These are phyloP conservation scores for Agelas oroides DNA, from an alignment of 37 sponge, comb jelly and placozoan species.

Conservation along the genomic window DNA sequence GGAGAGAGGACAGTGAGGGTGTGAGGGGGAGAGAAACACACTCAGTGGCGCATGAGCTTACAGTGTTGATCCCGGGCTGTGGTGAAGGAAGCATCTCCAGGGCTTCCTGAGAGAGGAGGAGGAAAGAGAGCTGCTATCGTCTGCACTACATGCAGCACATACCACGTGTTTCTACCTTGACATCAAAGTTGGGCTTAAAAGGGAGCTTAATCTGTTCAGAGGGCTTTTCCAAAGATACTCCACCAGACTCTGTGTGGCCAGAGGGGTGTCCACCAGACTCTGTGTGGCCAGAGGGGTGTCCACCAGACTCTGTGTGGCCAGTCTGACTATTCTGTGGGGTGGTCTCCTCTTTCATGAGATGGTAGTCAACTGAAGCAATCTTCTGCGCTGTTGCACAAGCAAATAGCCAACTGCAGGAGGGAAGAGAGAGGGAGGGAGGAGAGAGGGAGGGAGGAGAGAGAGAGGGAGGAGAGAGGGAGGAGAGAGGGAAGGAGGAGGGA, in stretches of 20 bases:
- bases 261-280: no score
- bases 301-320: no score
- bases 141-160: no score
- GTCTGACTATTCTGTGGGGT: not conserved
- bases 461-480: not conserved
- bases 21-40: no score
- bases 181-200: constrained; percentile 34
- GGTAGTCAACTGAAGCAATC: constrained; percentile 32
- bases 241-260: no score
- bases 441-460: not conserved
- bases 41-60: not conserved
- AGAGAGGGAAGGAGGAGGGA: not conserved
- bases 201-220: not conserved
- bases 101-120: not conserved
- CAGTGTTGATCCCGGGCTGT: constrained; percentile 4
- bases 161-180: constrained; percentile 24
- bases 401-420: constrained; percentile 66
- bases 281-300: no score
- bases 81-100: constrained; percentile 13
- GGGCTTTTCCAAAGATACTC: no score
- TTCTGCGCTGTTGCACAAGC: constrained; percentile 57
- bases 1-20: not conserved
- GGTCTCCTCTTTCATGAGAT: not conserved
- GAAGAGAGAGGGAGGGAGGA: no score
- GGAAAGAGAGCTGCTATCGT: not conserved